Evolutionary conservation across 2,888 invertebrate genomes (phyloP), one percentile per base, ranked within the genome.

Genomic region (Apamea anceps): DNA sequence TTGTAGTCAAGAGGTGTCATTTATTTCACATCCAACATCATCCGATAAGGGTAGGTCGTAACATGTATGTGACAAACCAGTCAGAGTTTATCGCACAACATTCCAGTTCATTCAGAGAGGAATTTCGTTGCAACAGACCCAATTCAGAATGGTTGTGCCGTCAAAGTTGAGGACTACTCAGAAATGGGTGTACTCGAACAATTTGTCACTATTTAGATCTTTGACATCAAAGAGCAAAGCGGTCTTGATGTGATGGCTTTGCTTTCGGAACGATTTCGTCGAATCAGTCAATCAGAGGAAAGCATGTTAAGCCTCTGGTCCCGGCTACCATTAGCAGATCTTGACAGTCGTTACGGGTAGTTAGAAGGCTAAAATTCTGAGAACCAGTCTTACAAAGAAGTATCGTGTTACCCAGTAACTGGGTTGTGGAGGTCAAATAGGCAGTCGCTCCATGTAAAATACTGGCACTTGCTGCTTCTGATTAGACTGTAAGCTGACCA

Each of bases 11-110:
- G 54, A 68, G n/a, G n/a, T 2, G 51, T 42, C 5, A 60, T 82
- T 81, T 76, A 76, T 70, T 81, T 65, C 57, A 51, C 21, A 42
- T n/a, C 7, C 37, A 25, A n/a, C 21, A 15, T 42, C 2, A 45
- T 77, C 70, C 51, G 51, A 82, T 81, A 81, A 76, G n/a, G 28
- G 15, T 75, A 1, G 48, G 13, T 25, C 8, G 25, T 15, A 67
- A 60, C 51, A 10, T 2, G 54, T 54, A 67, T 57, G 62, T 62
- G 81, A 45, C 67, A 75, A 67, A n/a, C 48, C 82, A 42, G 42
- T 62, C 60, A 13, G 25, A 62, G 66, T 66, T 77, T 71, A 81
- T 71, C 42, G 60, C 32, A 71, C n/a, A 71, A 21, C 51, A 54
- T 76, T 51, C 51, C 57, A 21, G n/a, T 66, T 21, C 48, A 42